Evolutionary conservation across 1,140 invertebrate genomes (phyloP).

Genomic region (Elymnias hypermnestra): DNA sequence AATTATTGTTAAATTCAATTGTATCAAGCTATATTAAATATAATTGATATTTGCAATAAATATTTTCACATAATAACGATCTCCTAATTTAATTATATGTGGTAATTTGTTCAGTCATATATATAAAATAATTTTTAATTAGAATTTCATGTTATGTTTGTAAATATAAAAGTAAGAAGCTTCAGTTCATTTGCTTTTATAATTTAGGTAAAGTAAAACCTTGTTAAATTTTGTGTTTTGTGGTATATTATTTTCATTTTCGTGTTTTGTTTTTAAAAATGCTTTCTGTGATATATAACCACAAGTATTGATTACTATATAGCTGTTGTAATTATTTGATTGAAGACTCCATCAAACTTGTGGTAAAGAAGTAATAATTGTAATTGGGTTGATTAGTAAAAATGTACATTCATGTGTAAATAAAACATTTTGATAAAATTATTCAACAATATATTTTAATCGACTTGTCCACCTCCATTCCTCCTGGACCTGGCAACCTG

Average conservation of each 20-base stretch:
- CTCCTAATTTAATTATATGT: neutral
- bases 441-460: too few relatives aligned
- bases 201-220: neutral
- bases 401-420: conserved; percentile 30
- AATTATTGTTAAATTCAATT: too few relatives aligned
- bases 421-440: conserved; percentile 19
- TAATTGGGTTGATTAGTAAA: conserved; percentile 29
- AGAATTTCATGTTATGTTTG: neutral
- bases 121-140: neutral
- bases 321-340: conserved; percentile 10
- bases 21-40: too few relatives aligned
- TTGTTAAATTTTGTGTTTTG: neutral
- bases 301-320: conserved; percentile 28
- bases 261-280: conserved; percentile 35
- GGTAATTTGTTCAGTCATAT: neutral
- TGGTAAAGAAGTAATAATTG: conserved; percentile 31
- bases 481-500: too few relatives aligned
- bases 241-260: conserved; percentile 10
- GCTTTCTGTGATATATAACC: conserved; percentile 37
- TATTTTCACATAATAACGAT: conserved; percentile 4
- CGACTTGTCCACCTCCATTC: too few relatives aligned
- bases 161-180: neutral
- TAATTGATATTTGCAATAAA: too few relatives aligned
- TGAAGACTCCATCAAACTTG: conserved; percentile 17
- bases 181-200: neutral